Base-by-base conservation (phyloP, 2,797 vertebrate genomes). In the Tokudaia tokunoshimensis region DNA sequence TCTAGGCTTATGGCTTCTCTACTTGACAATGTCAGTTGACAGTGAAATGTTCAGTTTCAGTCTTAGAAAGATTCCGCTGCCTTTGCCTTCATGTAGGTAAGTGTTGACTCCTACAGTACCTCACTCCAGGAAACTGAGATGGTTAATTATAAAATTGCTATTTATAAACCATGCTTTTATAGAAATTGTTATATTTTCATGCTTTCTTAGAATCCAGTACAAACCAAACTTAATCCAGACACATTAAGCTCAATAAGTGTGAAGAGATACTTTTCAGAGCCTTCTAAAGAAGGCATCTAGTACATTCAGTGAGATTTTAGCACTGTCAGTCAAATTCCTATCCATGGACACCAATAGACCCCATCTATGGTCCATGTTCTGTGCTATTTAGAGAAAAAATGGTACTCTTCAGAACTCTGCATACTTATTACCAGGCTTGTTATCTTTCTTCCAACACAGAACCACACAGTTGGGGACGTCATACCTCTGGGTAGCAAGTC, bases 161-260 rank as follows among this genome's bases (percentile, higher is more conserved):
- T 44, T 70, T 81, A n/a, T 63, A 44, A 75, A 92, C 2, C 74
- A 19, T 81, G 37, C 10, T 61, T 75, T 80, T 70, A 72, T 75
- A 67, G 34, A 96, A 4, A 81, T 24, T n/a, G 24, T 80, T 74
- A 44, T 3, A 50, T 0, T n/a, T 74, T 94, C 37, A 72, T 47
- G 0, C 76, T 29, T 19, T 92, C 50, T 88, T 85, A 57, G 13
- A 94, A 79, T 31, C 13, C 4, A 76, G 15, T 80, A 52, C 8
- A 47, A 61, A 86, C 44, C 10, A 87, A 95, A 79, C 3, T 34
- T 94, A 70, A 91, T 44, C 1, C 13, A 78, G 82, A 89, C 7
- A 76, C 41, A 80, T 90, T 59, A 37, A 76, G 91, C 89, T 92
- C 83, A 93, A 12, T 89, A 55, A 81, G 1, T 91, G 47, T 83